Conservation (phyloP, 1,140 invertebrate species). For the Saccostrea cuccullata region DNA sequence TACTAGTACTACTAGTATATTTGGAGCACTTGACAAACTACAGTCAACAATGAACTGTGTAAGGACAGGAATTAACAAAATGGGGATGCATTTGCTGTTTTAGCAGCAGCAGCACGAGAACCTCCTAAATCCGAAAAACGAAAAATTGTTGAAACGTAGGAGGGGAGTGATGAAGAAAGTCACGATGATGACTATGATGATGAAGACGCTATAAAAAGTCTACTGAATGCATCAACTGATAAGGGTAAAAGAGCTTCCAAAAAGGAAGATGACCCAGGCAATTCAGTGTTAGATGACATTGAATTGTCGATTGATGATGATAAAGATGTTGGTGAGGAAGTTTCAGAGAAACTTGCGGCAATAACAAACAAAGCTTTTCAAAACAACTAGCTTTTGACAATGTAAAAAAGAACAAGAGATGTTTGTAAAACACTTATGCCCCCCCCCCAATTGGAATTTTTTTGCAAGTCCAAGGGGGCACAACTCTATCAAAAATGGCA, state of each 20-base stretch:
- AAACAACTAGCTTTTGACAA: slow-evolving; percentile 8
- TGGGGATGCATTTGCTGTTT: background rate
- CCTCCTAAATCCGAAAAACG: background rate
- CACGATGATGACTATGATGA: background rate
- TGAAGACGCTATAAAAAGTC: slow-evolving; percentile 3
- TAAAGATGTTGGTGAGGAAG: background rate
- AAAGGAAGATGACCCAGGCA: background rate
- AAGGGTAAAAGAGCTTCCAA: background rate
- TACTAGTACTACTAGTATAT: background rate
- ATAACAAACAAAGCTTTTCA: slow-evolving; percentile 25
- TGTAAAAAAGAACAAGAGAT: background rate
- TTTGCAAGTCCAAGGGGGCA: too few species aligned
- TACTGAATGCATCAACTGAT: background rate
- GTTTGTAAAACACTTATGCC: too few species aligned
- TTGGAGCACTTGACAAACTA: background rate
- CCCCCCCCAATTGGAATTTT: too few species aligned
- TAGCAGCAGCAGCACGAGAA: background rate
- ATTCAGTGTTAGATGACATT: slow-evolving; percentile 13
- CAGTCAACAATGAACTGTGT: slow-evolving; percentile 11
- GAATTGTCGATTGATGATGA: slow-evolving; percentile 7
- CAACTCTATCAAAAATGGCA: too few species aligned
- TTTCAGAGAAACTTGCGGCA: background rate
- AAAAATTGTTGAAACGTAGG: background rate
- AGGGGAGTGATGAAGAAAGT: background rate
- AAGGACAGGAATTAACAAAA: background rate